Evolutionary conservation across 2,797 vertebrate species (phyloP).

Genomic region (Gephyroberyx darwinii): DNA sequence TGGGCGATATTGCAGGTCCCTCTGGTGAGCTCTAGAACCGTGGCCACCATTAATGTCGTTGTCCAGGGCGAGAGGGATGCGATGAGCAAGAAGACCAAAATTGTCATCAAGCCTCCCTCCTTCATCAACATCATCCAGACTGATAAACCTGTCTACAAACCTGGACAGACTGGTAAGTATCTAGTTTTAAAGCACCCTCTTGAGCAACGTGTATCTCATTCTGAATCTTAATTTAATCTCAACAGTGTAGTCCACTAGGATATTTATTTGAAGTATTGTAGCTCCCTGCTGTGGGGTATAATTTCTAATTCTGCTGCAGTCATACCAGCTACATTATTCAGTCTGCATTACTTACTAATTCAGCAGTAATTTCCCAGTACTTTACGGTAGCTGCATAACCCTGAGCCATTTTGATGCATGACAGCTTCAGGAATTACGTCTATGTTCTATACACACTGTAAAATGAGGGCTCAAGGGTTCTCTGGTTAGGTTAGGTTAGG

Average conservation of each 20-base stretch:
- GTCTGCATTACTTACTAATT: constrained; percentile 48
- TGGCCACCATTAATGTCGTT: constrained; percentile 69
- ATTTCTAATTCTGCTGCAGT: neutral
- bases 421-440: constrained; percentile 53
- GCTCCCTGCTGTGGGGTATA: constrained; percentile 8
- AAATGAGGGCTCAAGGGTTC: constrained; percentile 36
- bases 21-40: constrained; percentile 56
- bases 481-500: neutral
- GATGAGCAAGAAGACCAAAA: constrained; percentile 73
- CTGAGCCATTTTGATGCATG: constrained; percentile 44
- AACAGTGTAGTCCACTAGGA: no score
- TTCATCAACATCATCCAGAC: constrained; percentile 81
- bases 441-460: constrained; percentile 22
- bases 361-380: constrained; percentile 52
- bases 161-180: constrained; percentile 82
- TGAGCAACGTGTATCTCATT: neutral
- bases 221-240: neutral
- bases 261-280: no score
- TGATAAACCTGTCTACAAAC: constrained; percentile 86
- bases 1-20: constrained; percentile 76
- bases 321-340: neutral
- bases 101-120: constrained; percentile 71
- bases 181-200: neutral
- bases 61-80: constrained; percentile 55
- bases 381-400: constrained; percentile 59